These are phyloP conservation scores for Phainopepla nitens DNA, from an alignment of 2,113 vertebrate genomes.

Conservation along the genomic window DNA sequence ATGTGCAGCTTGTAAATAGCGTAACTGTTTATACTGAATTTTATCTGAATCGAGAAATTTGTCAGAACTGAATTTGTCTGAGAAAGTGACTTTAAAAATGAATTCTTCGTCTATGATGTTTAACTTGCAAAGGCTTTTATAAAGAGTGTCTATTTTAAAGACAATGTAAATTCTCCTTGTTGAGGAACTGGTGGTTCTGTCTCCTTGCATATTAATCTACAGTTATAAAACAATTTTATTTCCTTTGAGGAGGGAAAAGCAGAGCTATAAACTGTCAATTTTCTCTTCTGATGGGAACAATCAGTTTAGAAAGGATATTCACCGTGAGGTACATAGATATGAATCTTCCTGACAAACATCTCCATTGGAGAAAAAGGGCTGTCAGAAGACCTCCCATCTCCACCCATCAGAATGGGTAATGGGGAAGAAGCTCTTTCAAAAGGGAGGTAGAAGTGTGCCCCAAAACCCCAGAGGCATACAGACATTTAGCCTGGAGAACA, in stretches of 20 bases:
- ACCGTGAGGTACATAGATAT: not conserved
- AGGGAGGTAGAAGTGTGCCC: constrained; percentile 52
- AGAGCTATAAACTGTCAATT: not conserved
- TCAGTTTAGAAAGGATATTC: not conserved
- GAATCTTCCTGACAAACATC: constrained; percentile 1
- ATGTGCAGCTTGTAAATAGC: constrained; percentile 9
- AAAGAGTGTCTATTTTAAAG: constrained; percentile 29
- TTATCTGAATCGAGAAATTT: not conserved
- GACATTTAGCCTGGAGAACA: not conserved
- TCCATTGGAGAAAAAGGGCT: constrained; percentile 33
- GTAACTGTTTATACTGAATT: not conserved
- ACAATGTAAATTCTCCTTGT: not conserved
- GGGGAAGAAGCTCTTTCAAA: constrained; percentile 10
- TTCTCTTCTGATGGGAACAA: constrained; percentile 21
- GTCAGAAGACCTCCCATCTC: constrained; percentile 27
- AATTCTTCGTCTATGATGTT: not conserved
- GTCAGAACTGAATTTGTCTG: not conserved
- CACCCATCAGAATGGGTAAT: not conserved
- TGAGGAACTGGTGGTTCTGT: constrained; percentile 27
- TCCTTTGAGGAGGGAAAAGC: constrained; percentile 16
- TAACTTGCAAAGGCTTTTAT: not conserved
- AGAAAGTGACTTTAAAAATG: not conserved
- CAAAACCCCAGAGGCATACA: not conserved
- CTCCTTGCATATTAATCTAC: constrained; percentile 31
- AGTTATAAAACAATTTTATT: constrained; percentile 29